Evolutionary conservation across 2,797 vertebrate species (phyloP).

Genomic region (Rhinophrynus dorsalis): DNA sequence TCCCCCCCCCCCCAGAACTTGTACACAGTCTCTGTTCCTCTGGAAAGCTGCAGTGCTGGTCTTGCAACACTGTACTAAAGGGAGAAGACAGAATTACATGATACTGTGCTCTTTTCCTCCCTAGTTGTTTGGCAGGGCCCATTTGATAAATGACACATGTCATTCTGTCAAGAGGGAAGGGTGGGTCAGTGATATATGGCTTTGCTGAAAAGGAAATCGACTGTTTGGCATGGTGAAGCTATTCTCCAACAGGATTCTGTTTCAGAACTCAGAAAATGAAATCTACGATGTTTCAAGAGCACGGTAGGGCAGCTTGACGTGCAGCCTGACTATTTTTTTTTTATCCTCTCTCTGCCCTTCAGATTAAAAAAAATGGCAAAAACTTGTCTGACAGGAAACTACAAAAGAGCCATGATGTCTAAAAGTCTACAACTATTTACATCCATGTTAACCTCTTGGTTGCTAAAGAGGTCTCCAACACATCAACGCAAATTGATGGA

Average conservation of each 20-base stretch:
- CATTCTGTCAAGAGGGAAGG: slow-evolving; percentile 96
- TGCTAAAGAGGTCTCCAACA: no score
- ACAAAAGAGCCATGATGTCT: neutral
- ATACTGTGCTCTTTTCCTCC: slow-evolving; percentile 59
- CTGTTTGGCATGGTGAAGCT: slow-evolving; percentile 90
- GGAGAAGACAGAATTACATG: slow-evolving; percentile 40
- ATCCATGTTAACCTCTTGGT: no score
- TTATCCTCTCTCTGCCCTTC: slow-evolving; percentile 50
- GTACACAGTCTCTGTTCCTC: slow-evolving; percentile 44
- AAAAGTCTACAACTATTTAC: neutral
- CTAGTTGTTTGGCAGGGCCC: slow-evolving; percentile 79
- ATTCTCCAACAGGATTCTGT: slow-evolving; percentile 92
- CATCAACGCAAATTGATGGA: no score
- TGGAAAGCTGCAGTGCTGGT: slow-evolving; percentile 41
- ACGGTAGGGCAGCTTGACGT: slow-evolving; percentile 62
- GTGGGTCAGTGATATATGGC: slow-evolving; percentile 97
- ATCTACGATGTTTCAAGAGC: slow-evolving; percentile 71
- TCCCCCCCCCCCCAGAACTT: slow-evolving; percentile 29
- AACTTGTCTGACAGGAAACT: neutral
- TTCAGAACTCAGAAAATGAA: slow-evolving; percentile 89
- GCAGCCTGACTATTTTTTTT: slow-evolving; percentile 52
- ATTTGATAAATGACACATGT: slow-evolving; percentile 99
- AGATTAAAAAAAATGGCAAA: slow-evolving; percentile 28
- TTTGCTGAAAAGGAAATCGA: slow-evolving; percentile 96
- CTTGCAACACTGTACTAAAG: slow-evolving; percentile 19